Evolutionary conservation across 2,888 invertebrate species (phyloP), one percentile per base, ranked within the genome.

Genomic region (Phorcus lineatus): DNA sequence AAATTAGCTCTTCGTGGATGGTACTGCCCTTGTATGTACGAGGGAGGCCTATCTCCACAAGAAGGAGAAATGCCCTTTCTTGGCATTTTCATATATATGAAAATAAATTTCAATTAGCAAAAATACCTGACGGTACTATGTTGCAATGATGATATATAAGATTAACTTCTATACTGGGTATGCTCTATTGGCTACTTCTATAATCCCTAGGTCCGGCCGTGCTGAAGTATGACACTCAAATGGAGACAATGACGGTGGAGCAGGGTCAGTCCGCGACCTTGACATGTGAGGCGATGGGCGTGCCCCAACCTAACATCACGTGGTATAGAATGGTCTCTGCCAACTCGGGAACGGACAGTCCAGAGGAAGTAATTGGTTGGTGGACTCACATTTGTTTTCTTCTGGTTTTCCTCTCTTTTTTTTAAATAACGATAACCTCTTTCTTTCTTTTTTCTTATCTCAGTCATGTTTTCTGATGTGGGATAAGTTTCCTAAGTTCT

Each of bases 201-300:
- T 7, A n/a, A 4, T 70, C n/a, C 17, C n/a, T n/a, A 70, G 70
- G 70, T 40, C 70, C 70, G 13, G 70, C 70, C 11, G 70, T 70
- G 40, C 36, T 70, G 36, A 31, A n/a, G 31, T 70, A 31, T 0
- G 70, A 70, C 0, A 36, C n/a, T 17, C 36, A 31, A 16, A 36
- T 24, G 19, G 31, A 28, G 17, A 36, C 28, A 36, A 36, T n/a
- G 36, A 19, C 40, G 17, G 70, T 40, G n/a, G 3, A 11, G 16
- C 31, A 70, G n/a, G 70, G 40, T 2, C 11, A 9, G 70, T 36
- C 40, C 7, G 11, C 40, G 70, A 70, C 70, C 31, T 40, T 70
- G 70, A 70, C 70, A 16, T 70, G 70, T 31, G 70, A 70, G 19
- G 70, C 36, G 9, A 31, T 70, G 40, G 70, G 70, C 17, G 70